phyloP scores from a whole-genome alignment of 2,888 invertebrate species.

The Dermolepida albohirtum region DNA sequence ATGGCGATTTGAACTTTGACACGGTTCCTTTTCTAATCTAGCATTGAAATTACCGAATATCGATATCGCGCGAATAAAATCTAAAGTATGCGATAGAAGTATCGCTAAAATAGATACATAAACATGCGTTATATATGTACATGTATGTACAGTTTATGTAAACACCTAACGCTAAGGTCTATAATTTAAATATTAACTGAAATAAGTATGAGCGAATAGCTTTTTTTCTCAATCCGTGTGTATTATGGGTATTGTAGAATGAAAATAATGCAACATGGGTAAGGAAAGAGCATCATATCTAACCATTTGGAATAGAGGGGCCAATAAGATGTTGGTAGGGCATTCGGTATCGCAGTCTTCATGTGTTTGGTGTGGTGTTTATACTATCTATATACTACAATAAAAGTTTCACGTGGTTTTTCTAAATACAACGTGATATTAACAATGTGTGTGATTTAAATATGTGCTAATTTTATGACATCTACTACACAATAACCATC shows the following conservation, averaged over 20 bases:
- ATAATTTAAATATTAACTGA: slow-evolving; percentile 21
- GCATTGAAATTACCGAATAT: too few species aligned
- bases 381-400: slow-evolving; percentile 45
- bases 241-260: slow-evolving; percentile 43
- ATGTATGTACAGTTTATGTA: too few species aligned
- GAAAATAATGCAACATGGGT: slow-evolving; percentile 49
- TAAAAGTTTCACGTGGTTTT: slow-evolving; percentile 50
- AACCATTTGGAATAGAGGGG: slow-evolving; percentile 58
- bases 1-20: too few species aligned
- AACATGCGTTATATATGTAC: background rate
- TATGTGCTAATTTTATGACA: slow-evolving; percentile 53
- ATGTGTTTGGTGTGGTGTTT: slow-evolving; percentile 46
- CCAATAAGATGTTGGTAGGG: slow-evolving; percentile 59
- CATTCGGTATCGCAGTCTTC: slow-evolving; percentile 48
- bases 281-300: slow-evolving; percentile 51
- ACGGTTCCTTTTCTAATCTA: too few species aligned
- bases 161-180: background rate
- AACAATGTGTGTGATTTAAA: slow-evolving; percentile 54
- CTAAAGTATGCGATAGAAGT: too few species aligned
- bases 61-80: too few species aligned
- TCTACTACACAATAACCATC: slow-evolving; percentile 54
- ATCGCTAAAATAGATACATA: background rate
- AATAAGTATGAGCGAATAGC: slow-evolving; percentile 26
- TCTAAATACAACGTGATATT: slow-evolving; percentile 45
- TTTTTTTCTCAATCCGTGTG: slow-evolving; percentile 13